phyloP scores from a whole-genome alignment of 2,113 vertebrate species.

The Oryzias melastigma region DNA sequence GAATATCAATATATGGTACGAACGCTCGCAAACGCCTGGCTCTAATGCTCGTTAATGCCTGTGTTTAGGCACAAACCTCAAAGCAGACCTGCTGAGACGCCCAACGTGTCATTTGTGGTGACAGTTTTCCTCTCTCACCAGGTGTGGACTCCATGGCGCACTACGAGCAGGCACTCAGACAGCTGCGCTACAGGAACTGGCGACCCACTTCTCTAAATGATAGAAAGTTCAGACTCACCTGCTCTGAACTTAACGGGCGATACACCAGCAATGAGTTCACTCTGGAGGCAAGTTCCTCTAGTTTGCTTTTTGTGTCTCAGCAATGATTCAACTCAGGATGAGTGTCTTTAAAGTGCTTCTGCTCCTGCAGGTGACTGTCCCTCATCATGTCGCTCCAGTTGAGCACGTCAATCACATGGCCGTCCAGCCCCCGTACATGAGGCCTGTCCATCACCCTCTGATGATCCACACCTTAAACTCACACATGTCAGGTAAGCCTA shows the following conservation, averaged over 20 bases:
- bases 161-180: conserved; percentile 88
- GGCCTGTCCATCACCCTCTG: conserved; percentile 83
- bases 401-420: conserved; percentile 88
- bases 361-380: conserved; percentile 83
- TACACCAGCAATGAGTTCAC: conserved; percentile 95
- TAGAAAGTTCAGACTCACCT: conserved; percentile 89
- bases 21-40: background rate
- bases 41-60: background rate
- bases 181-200: conserved; percentile 89
- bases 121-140: conserved; percentile 43
- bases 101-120: background rate
- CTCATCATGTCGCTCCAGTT: conserved; percentile 82
- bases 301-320: background rate
- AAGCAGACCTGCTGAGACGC: background rate
- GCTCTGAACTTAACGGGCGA: conserved; percentile 93
- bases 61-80: background rate
- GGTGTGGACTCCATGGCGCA: conserved; percentile 92
- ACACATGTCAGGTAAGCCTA: conserved; percentile 79
- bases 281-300: conserved; percentile 79
- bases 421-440: conserved; percentile 85
- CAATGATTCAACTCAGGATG: no score
- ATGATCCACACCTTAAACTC: conserved; percentile 71
- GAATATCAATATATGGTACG: conserved; percentile 94
- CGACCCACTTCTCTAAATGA: conserved; percentile 71
- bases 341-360: background rate